phyloP scores from a whole-genome alignment of 2,888 invertebrate species.

The Rhamnusium bicolor region DNA sequence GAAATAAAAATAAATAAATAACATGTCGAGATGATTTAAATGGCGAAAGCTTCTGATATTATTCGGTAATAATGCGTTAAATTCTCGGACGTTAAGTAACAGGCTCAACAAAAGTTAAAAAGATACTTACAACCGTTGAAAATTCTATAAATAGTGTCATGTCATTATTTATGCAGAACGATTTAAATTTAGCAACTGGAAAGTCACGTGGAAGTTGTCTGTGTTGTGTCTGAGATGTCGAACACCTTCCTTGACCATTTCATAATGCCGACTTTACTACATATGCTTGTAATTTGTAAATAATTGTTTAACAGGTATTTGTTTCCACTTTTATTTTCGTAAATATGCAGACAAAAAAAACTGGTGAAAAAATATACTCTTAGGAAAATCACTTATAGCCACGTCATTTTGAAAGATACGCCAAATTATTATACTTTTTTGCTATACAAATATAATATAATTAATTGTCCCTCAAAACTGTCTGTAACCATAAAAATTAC shows the following conservation, averaged over 20 bases:
- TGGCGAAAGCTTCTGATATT: background rate
- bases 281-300: too few species aligned
- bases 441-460: background rate
- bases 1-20: background rate
- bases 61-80: slow-evolving; percentile 42
- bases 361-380: too few species aligned
- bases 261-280: background rate
- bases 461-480: background rate
- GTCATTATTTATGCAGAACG: slow-evolving; percentile 62
- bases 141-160: slow-evolving; percentile 61
- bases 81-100: slow-evolving; percentile 56
- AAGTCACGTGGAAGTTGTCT: slow-evolving; percentile 60
- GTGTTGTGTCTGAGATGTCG: slow-evolving; percentile 57
- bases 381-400: background rate
- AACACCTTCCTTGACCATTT: slow-evolving; percentile 19
- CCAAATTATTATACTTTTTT: background rate
- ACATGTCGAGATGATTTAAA: background rate
- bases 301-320: too few species aligned
- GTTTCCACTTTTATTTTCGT: too few species aligned
- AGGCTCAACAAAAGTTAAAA: slow-evolving; percentile 46
- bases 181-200: slow-evolving; percentile 63
- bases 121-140: slow-evolving; percentile 52
- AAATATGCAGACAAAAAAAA: too few species aligned
- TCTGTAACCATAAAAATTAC: background rate
- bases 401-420: background rate